Base-by-base conservation (phyloP, 2,113 vertebrate genomes). In the Macaca mulatta region DNA sequence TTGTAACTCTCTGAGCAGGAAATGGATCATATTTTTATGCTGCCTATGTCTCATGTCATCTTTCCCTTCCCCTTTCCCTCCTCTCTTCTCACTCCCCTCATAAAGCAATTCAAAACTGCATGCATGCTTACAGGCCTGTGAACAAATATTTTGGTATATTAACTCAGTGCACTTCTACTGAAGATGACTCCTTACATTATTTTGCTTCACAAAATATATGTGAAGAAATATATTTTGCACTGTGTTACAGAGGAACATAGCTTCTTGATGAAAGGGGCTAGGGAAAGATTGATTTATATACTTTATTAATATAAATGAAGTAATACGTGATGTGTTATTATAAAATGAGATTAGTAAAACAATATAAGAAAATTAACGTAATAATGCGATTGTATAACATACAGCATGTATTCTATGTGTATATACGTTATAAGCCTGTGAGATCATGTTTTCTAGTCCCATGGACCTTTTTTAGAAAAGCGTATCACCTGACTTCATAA, bases 71-170 rank as follows among this genome's bases (percentile, higher is more conserved):
- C 6, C 0, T 25, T n/a, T 45, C 23, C 93, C 94, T 14, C 93
- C 94, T 43, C 59, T 98, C 11, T 98, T 40, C 94, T 43, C 97
- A 11, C 8, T 50, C 20, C 11, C 13, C 30, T 90, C 25, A 25
- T 50, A 86, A 72, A 91, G 38, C 59, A 90, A 2, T 52, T 43
- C 48, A 22, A n/a, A 52, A 48, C 14, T 48, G 75, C 16, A 6
- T 79, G 52, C 72, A 6, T 79, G 52, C 72, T 75, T 72, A 32
- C 1, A 79, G 88, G 77, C 69, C 17, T 45, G 13, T 88, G 64
- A 85, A 72, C 32, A 77, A 17, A 22, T 59, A 48, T 84, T 82
- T 87, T 32, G 25, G n/a, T 72, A 4, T 59, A 64, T 75, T 88
- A 74, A 22, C 50, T 93, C n/a, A 70, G 72, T 48, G 8, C 48